Evolutionary conservation across 2,888 invertebrate species (phyloP).

Genomic region (Eupithecia subfuscata): DNA sequence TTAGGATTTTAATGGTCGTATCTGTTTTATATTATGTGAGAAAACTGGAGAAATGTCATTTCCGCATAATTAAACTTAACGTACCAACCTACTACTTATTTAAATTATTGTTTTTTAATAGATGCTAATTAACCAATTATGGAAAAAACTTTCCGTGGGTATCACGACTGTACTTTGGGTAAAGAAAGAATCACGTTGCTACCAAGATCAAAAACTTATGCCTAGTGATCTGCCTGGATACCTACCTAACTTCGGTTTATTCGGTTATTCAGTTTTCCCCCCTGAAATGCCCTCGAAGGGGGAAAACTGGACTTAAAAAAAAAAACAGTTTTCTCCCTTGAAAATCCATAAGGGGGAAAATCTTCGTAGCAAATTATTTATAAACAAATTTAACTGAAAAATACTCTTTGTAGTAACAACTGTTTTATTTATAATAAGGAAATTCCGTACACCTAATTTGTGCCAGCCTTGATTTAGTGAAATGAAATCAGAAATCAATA

Average conservation of each 20-base stretch:
- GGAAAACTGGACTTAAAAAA: no score
- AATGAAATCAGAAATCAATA: no score
- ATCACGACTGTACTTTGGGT: not conserved
- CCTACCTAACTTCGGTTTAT: no score
- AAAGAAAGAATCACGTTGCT: not conserved
- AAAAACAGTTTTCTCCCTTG: no score
- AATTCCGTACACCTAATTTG: no score
- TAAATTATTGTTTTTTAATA: slow-evolving; percentile 2
- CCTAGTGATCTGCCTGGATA: no score
- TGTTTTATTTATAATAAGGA: no score
- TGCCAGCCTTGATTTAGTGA: no score
- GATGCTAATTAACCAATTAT: slow-evolving; percentile 4
- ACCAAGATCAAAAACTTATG: not conserved
- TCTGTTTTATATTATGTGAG: slow-evolving; percentile 45
- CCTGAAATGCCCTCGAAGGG: no score
- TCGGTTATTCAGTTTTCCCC: no score
- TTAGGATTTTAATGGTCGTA: slow-evolving; percentile 38
- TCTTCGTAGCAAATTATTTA: not conserved
- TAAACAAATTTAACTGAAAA: not conserved
- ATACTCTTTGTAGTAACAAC: not conserved
- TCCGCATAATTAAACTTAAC: slow-evolving; percentile 34
- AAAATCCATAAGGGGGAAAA: no score
- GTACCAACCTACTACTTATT: not conserved
- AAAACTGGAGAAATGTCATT: slow-evolving; percentile 39
- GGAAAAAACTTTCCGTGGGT: not conserved